These are phyloP conservation scores for Falco naumanni DNA, from an alignment of 2,797 vertebrate species.

Conservation along the genomic window DNA sequence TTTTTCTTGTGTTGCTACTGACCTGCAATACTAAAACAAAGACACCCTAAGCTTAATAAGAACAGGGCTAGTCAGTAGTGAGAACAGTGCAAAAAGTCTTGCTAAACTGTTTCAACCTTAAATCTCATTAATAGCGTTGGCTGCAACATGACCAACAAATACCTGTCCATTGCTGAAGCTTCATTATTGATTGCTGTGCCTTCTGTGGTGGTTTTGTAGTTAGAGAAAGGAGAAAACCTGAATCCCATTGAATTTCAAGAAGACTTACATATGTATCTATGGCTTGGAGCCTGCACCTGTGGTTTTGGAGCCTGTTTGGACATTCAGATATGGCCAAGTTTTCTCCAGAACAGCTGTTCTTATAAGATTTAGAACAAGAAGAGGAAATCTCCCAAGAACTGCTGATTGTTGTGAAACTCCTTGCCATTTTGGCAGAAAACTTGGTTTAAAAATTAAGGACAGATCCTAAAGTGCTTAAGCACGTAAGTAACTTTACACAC, in stretches of 20 bases:
- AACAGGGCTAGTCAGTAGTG: not conserved
- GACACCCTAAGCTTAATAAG: not conserved
- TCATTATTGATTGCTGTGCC: not conserved
- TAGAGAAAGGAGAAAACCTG: not conserved
- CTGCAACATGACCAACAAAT: not conserved
- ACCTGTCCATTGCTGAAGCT: not conserved
- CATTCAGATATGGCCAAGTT: slow-evolving; percentile 47
- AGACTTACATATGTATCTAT: slow-evolving; percentile 25
- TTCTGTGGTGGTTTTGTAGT: slow-evolving; percentile 1
- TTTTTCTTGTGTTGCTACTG: slow-evolving; percentile 4
- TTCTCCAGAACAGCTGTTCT: slow-evolving; percentile 62
- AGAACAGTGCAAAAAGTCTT: not conserved
- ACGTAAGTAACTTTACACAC: slow-evolving; percentile 29
- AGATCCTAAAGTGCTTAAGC: slow-evolving; percentile 41
- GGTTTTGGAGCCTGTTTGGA: slow-evolving; percentile 61
- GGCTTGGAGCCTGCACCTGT: slow-evolving; percentile 53
- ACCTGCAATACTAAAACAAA: not conserved
- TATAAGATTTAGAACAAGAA: slow-evolving; percentile 65
- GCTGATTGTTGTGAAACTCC: slow-evolving; percentile 58
- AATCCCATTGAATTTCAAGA: slow-evolving; percentile 15
- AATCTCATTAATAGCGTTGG: not conserved
- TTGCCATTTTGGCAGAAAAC: slow-evolving; percentile 62
- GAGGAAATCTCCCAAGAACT: slow-evolving; percentile 65
- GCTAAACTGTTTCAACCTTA: not conserved
- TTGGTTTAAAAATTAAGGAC: slow-evolving; percentile 40